Base-by-base conservation (phyloP, 2,797 vertebrate species). In the Columba guinea region DNA sequence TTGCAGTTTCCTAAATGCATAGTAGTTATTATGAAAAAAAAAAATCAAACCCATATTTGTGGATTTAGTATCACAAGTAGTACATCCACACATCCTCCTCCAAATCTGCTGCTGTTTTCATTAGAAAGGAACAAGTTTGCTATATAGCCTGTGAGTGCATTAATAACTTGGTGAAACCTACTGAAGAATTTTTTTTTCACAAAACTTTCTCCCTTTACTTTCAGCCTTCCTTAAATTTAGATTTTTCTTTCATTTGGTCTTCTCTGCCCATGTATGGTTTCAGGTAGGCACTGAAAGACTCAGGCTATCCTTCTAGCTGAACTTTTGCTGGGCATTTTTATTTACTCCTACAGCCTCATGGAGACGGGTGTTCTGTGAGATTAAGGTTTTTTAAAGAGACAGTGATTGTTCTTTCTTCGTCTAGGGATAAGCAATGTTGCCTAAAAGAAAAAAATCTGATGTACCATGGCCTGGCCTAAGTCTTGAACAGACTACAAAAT, bases 91-190 rank as follows among this genome's bases (percentile, higher is more conserved):
- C 6, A 75, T 51, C 17, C 11, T 67, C 3, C 18, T 77, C 39
- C 7, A 85, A 80, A 92, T 3, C 6, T 83, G 10, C 4, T 41
- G 3, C 2, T 58, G 15, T 71, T 28, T 59, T 53, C 26, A 49
- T 7, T 21, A 63, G 8, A 32, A 79, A 56, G 13, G 77, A 86
- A 18, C 1, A 53, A 56, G 11, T 51, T 48, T 60, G 12, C 9
- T 48, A 4, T 13, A 35, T 0, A 19, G 0, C 2, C 0, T 20
- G 34, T 77, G 5, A 4, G 5, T 67, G 16, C 21, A 28, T 8
- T 59, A 22, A 3, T 55, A 75, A 37, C 18, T 30, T 44, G 27
- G 15, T 12, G 5, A 53, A 59, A 23, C 7, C 21, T 70, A 35
- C 6, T 63, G 44, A 70, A 70, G 34, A 2, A 58, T 32, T 0